A percentile compares a stretch with the other conserved stretches of the same genome.
phyloP scores from a whole-genome alignment of 1,140 invertebrate genomes.

The Spodoptera litura region DNA sequence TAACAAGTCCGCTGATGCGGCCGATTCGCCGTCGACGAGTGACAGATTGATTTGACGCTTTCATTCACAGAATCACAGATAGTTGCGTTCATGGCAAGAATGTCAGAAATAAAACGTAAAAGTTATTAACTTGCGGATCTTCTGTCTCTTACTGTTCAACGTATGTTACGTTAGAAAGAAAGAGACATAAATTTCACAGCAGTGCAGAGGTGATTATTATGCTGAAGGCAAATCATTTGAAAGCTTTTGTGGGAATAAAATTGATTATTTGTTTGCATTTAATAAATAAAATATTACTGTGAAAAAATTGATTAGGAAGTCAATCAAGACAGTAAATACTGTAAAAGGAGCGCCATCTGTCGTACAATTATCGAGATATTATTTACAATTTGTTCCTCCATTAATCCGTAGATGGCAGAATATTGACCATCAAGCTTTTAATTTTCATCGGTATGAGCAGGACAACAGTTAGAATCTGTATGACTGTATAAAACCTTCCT shows the following conservation, averaged over 20 bases:
- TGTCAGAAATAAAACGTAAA: neutral
- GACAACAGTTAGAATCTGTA: too few relatives aligned
- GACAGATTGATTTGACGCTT: constrained; percentile 36
- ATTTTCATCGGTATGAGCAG: too few relatives aligned
- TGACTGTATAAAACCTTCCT: too few relatives aligned
- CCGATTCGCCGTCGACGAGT: constrained; percentile 40
- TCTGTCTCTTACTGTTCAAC: constrained; percentile 9
- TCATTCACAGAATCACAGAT: constrained; percentile 2
- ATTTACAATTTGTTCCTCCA: neutral
- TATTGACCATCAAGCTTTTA: too few relatives aligned
- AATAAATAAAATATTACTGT: too few relatives aligned
- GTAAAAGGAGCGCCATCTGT: neutral
- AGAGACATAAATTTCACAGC: neutral
- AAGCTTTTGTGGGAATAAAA: neutral
- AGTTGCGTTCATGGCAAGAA: neutral
- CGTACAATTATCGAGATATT: too few relatives aligned
- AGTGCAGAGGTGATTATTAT: constrained; percentile 9
- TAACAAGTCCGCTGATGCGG: constrained; percentile 30
- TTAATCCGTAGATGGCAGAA: neutral
- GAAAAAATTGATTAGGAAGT: too few relatives aligned
- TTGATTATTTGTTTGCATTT: neutral
- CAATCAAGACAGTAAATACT: too few relatives aligned
- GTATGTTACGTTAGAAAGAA: neutral
- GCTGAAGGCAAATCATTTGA: neutral
- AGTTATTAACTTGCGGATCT: neutral